Base-by-base conservation (phyloP, 1,140 invertebrate genomes). In the Penaeus indicus region DNA sequence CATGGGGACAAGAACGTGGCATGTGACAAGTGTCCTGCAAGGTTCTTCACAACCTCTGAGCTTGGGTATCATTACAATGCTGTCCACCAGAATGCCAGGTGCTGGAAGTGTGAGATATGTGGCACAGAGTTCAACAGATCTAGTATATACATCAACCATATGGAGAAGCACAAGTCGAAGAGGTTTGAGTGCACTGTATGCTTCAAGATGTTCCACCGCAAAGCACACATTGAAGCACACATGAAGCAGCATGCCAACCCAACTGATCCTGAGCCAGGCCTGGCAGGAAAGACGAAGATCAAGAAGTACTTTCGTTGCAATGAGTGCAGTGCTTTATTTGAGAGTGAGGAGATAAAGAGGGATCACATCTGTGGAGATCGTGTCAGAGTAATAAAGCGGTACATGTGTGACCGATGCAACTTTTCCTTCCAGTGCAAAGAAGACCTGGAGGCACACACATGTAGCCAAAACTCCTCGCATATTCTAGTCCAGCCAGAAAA, bases 21-120 rank as follows among this genome's bases (percentile, higher is more conserved):
- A 10, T 86, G 84, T 42, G 84, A 86, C 38, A 86, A 79, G 61
- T 86, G 84, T 72, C 60, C 84, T 19, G 47, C 84, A 25, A 86
- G 38, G 32, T 86, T 86, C 27, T 86, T 54, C n/a, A 86, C 84
- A 5, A 86, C 84, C 22, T 86, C 84, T n/a, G 84, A 86, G 47
- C 47, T 86, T 22, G 84, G 84, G 38, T 86, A 86, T 42, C 84
- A 86, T 25, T 86, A 79, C 27, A 86, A 86, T 79, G 54, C 72
- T 8, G 61, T 79, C 4, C 84, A 86, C 61, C 84, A 86, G 61
- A 86, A 86, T 63, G 84, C 84, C 21, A 60, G 75, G 27, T 86
- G 84, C 38, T 86, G 84, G 84, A 86, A 86, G 62, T 86, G 84
- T 64, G 84, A 86, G 79, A 61, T 61, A 21, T 86, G 84, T 79